phyloP scores from a whole-genome alignment of 2,113 vertebrate genomes.

The Grantiella picta region DNA sequence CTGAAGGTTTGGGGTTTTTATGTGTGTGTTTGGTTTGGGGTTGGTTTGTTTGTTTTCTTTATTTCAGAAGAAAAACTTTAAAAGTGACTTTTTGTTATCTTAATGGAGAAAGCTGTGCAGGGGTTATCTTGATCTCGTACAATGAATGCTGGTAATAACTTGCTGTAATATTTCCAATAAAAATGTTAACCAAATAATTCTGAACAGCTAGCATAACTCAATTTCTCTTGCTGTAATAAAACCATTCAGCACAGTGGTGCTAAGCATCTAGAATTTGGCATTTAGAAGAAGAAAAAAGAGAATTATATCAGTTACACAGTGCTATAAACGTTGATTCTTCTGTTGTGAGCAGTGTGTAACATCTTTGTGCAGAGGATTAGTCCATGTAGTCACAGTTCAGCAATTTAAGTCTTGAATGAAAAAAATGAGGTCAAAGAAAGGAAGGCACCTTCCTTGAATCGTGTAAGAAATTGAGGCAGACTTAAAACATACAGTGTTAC shows the following conservation, averaged over 20 bases:
- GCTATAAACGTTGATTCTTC: neutral
- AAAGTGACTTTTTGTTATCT: neutral
- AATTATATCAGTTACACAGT: neutral
- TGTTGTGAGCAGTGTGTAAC: neutral
- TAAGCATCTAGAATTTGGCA: neutral
- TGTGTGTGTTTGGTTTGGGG: neutral
- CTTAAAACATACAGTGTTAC: neutral
- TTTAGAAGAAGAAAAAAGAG: neutral
- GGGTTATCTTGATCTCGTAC: neutral
- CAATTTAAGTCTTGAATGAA: neutral
- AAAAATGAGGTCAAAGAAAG: neutral
- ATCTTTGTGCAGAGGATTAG: neutral
- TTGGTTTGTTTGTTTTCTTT: neutral
- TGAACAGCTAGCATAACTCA: neutral
- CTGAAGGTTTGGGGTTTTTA: accelerated
- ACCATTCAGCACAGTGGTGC: neutral
- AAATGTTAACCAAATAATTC: neutral
- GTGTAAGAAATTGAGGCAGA: neutral
- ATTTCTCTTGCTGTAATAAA: neutral
- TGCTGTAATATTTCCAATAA: neutral
- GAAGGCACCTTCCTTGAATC: neutral
- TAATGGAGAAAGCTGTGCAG: neutral
- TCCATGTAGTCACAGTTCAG: neutral
- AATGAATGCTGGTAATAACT: neutral
- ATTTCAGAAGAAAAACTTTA: neutral